phyloP scores from a whole-genome alignment of 2,888 invertebrate species.

The Drosophila buzzatii region DNA sequence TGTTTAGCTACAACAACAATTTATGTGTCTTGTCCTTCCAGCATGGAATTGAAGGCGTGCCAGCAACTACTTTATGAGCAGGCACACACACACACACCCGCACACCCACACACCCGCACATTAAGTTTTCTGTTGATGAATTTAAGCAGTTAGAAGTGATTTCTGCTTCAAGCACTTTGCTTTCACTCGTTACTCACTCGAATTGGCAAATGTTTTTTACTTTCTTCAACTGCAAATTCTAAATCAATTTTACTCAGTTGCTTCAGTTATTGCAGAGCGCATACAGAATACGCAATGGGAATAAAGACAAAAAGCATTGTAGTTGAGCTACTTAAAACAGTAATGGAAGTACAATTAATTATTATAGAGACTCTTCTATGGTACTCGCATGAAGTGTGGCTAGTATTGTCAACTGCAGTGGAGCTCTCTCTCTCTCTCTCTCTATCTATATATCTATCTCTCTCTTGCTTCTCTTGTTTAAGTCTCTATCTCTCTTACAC shows the following conservation, averaged over 20 bases:
- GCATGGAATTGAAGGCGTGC: conserved; percentile 37
- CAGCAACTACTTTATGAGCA: conserved; percentile 10
- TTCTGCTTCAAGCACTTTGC: not conserved
- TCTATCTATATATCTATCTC: too few relatives aligned
- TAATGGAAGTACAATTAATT: too few relatives aligned
- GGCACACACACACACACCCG: not conserved
- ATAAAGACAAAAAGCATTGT: not conserved
- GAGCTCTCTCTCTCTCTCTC: not conserved
- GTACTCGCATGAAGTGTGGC: not conserved
- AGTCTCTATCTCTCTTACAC: too few relatives aligned
- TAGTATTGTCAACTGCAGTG: not conserved
- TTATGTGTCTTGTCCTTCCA: conserved; percentile 60
- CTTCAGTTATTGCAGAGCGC: not conserved
- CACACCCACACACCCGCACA: not conserved
- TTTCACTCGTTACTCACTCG: conserved; percentile 5
- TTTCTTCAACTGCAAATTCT: not conserved
- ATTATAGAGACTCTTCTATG: not conserved
- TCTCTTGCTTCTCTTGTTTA: not conserved
- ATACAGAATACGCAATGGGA: not conserved
- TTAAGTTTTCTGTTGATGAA: conserved; percentile 14
- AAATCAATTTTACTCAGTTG: not conserved
- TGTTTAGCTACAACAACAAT: conserved; percentile 67
- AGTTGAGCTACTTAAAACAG: too few relatives aligned
- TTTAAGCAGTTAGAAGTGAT: conserved; percentile 11
- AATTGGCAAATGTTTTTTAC: conserved; percentile 9